Evolutionary conservation across 2,888 invertebrate species (phyloP).

Genomic region (Trissolcus japonicus): DNA sequence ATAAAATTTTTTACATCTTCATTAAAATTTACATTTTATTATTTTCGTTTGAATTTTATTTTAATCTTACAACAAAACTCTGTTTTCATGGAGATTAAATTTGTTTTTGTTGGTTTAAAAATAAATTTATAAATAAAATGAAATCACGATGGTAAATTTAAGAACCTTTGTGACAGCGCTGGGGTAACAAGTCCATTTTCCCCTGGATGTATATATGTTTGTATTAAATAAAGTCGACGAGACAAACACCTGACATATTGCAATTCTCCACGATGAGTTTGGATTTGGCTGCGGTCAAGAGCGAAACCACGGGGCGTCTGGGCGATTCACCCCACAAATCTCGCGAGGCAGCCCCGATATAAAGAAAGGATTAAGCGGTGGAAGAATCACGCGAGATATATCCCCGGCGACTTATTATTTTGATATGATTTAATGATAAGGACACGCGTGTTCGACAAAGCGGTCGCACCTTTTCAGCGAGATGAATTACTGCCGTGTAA

Average conservation of each 20-base stretch:
- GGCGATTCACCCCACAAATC: slow-evolving; percentile 65
- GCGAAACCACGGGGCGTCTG: slow-evolving; percentile 65
- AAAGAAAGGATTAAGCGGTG: slow-evolving; percentile 70
- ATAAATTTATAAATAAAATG: too few species aligned
- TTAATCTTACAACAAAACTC: too few species aligned
- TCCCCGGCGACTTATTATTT: slow-evolving; percentile 64
- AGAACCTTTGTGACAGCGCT: slow-evolving; percentile 9
- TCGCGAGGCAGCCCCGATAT: slow-evolving; percentile 61
- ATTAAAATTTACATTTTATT: too few species aligned
- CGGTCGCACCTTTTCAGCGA: slow-evolving; percentile 21
- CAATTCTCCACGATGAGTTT: slow-evolving; percentile 29
- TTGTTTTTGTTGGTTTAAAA: too few species aligned
- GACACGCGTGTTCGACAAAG: slow-evolving; percentile 18
- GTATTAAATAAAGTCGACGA: slow-evolving; percentile 30
- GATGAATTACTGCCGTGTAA: slow-evolving; percentile 42
- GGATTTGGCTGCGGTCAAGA: slow-evolving; percentile 56
- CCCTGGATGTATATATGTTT: slow-evolving; percentile 17
- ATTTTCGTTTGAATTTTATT: too few species aligned
- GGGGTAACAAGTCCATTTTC: slow-evolving; percentile 21
- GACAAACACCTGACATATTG: slow-evolving; percentile 30
- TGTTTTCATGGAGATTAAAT: too few species aligned
- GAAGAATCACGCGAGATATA: slow-evolving; percentile 59
- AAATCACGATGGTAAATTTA: too few species aligned
- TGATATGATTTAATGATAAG: slow-evolving; percentile 66
- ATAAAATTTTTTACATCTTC: too few species aligned